Evolutionary conservation across 2,888 invertebrate genomes (phyloP).

Genomic region (Eledone cirrhosa): DNA sequence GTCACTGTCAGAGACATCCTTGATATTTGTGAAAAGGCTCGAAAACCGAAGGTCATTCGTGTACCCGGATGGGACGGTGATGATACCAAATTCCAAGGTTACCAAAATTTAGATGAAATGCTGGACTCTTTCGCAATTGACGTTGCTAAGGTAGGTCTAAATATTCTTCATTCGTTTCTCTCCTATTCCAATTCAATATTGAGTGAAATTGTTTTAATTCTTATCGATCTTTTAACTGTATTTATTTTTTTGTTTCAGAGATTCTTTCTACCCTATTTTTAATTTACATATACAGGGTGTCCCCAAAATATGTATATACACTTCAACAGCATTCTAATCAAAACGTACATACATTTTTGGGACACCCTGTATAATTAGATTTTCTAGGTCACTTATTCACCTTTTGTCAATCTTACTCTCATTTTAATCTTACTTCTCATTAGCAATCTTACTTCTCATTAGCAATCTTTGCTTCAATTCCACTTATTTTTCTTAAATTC

Average conservation of each 20-base stretch:
- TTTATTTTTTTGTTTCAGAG: background rate
- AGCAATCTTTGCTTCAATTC: background rate
- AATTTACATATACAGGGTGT: no score
- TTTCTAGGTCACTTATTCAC: background rate
- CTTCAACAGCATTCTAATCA: background rate
- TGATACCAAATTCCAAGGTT: slow-evolving; percentile 78
- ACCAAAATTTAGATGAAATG: slow-evolving; percentile 89
- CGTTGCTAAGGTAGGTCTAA: slow-evolving; percentile 55
- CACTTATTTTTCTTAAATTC: background rate
- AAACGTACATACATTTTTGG: background rate
- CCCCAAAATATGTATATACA: no score
- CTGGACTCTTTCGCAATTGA: slow-evolving; percentile 71
- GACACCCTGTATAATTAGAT: background rate
- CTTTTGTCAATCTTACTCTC: background rate
- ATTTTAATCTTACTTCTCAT: background rate
- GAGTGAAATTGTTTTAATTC: no score
- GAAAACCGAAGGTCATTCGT: slow-evolving; percentile 49
- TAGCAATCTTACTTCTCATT: background rate
- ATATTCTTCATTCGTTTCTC: background rate
- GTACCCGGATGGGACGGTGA: slow-evolving; percentile 55
- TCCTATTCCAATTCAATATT: no score
- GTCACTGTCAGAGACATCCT: slow-evolving; percentile 61
- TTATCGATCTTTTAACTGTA: background rate
- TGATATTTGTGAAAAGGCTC: slow-evolving; percentile 53
- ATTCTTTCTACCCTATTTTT: no score